Evolutionary conservation across 2,113 vertebrate species (phyloP), one percentile per base, ranked within the genome.

Genomic region (Entosphenus tridentatus): DNA sequence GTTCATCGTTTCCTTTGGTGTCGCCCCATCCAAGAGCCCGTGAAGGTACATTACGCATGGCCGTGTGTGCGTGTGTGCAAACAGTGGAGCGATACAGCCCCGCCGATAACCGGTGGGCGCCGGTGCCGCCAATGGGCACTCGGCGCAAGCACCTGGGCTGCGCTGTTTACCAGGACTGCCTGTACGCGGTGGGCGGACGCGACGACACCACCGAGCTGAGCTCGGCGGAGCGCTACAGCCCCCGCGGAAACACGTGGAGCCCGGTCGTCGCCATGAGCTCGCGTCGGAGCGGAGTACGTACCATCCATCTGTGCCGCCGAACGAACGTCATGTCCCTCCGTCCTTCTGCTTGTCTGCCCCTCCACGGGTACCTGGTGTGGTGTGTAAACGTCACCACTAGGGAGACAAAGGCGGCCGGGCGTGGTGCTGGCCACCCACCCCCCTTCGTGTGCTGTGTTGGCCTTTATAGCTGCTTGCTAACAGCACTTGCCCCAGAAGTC

Each of bases 71-170:
- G 57, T 17, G 13, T 57, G 55, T 17, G 10, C 67, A 73, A 3
- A 9, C 77, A 98, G 93, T 98, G 80, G 93, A 98, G 71, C 83
- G 93, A 70, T 98, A 96, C 79, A 96, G 89, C 71, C 93, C 93
- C 7, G 92, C 96, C 76, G 93, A 98, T 76, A 98, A 97, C 80
- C 88, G 93, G 70, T 98, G 93, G 93, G 89, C 96, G 79, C 95
- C 93, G 0, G 91, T 97, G 56, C 88, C 93, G 1, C 93, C 93
- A 8, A 98, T 98, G 93, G 93, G 93, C 11, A 98, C 93, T 0
- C 81, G 92, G 65, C 82, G 92, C 75, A 98, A 98, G 73, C 93
- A 98, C 75, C 82, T 98, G 1, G 93, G 93, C 78, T 98, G 93
- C 67, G 92, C 93, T 0, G 92, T 98, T 55, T 98, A 98, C 75